Evolutionary conservation across 2,888 invertebrate species (phyloP).

Genomic region (Drosophila melanosoma): DNA sequence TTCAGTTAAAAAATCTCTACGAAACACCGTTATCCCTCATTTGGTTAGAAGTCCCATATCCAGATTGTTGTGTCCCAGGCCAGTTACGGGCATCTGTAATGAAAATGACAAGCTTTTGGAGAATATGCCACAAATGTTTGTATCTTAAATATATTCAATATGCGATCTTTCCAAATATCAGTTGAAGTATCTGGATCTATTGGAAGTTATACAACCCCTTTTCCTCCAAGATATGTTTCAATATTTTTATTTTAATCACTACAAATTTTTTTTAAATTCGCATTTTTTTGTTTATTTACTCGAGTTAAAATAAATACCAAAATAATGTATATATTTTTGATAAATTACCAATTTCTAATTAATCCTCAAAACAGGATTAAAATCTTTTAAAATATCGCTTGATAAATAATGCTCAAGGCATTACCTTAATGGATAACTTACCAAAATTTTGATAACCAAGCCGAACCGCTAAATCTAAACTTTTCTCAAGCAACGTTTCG

Average conservation of each 20-base stretch:
- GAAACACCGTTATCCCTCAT: conserved; percentile 7
- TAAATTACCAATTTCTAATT: background rate
- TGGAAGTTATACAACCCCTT: background rate
- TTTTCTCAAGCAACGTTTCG: background rate
- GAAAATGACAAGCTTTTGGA: conserved; percentile 51
- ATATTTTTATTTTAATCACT: background rate
- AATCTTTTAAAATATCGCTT: background rate
- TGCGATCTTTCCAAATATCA: background rate
- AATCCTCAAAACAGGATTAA: background rate
- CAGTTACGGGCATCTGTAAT: conserved; percentile 45
- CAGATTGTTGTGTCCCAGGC: conserved; percentile 1
- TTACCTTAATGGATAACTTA: background rate
- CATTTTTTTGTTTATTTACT: background rate
- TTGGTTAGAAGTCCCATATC: background rate
- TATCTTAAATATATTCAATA: background rate
- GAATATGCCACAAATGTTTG: conserved; percentile 14
- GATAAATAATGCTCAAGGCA: background rate
- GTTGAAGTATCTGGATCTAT: background rate
- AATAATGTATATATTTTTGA: no score
- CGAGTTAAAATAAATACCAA: background rate
- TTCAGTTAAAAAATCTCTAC: conserved; percentile 13
- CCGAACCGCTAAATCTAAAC: background rate
- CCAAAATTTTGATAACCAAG: background rate
- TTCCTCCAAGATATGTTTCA: background rate
- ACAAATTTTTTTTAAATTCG: background rate